Evolutionary conservation across 2,888 invertebrate genomes (phyloP), one percentile per base, ranked within the genome.

Genomic region (Netelia virgata): DNA sequence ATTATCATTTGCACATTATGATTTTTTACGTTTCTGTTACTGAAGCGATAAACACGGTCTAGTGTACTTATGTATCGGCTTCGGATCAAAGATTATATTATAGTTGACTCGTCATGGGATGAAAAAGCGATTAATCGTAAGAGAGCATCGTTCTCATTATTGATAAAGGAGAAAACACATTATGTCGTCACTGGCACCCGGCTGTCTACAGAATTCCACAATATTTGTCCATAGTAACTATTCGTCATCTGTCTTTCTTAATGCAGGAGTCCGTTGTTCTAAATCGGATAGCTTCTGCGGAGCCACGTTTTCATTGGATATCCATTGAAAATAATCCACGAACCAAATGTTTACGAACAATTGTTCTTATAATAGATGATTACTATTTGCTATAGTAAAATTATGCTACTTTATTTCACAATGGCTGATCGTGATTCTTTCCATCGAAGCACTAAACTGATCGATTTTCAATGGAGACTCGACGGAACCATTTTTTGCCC

Each of bases 21-120:
- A 9, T 28, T 74, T 74, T 74, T 50, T 14, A 50, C 16, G 69
- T 68, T 63, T 55, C 53, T 79, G n/a, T 64, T 43, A 43, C 47
- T 14, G 47, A 23, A 69, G 23, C 1, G 14, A 59, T 2, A 16
- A 41, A 59, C 59, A 74, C 61, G 78, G 69, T 83, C 61, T 63
- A 43, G n/a, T 59, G 74, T 69, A 74, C 78, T 78, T 79, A 69
- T 18, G 53, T 23, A 77, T 77, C 47, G 53, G 59, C 66, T 80
- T 36, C 50, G 20, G 20, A 74, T 16, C 59, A 47, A 69, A 57
- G 59, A 81, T 61, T 50, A 66, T 18, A 64, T 50, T 57, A 55
- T 20, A 66, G 47, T 59, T 57, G 41, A 18, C 20, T 55, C 43
- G 50, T 73, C 28, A 41, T 3, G 50, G 11, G 23, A 80, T 10